These are phyloP conservation scores for Lamellibrachia luymesi DNA, from an alignment of 1,140 invertebrate species.

Conservation along the genomic window DNA sequence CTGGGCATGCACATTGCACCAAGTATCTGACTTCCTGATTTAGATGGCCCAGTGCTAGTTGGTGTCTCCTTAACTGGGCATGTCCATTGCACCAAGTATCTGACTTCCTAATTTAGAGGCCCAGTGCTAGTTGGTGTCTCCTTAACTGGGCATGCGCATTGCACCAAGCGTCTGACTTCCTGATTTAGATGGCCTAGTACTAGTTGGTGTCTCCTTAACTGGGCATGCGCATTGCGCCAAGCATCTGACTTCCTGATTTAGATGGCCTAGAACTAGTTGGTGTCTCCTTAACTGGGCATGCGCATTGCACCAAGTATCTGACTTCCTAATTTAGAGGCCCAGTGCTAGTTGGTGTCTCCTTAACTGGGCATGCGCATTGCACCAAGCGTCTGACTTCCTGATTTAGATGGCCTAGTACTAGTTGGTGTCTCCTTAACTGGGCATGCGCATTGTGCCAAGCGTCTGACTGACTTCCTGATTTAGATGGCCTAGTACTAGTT, in stretches of 20 bases:
- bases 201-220: neutral
- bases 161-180: neutral
- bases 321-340: no score
- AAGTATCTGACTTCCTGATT: neutral
- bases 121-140: neutral
- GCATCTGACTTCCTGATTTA: no score
- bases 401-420: no score
- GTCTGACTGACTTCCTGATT: no score
- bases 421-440: no score
- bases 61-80: neutral
- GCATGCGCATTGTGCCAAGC: no score
- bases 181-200: neutral
- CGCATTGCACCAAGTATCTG: neutral
- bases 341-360: no score
- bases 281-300: neutral
- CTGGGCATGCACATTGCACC: neutral
- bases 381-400: no score
- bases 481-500: no score
- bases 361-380: no score
- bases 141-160: neutral
- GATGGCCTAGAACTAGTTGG: no score
- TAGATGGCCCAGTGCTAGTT: neutral
- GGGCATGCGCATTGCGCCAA: no score
- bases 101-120: neutral
- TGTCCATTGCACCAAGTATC: neutral